Percentiles rank a stretch among this genome's conserved stretches.
Conservation (phyloP, 2,888 invertebrate species). For the Brachyopa scutellaris region DNA sequence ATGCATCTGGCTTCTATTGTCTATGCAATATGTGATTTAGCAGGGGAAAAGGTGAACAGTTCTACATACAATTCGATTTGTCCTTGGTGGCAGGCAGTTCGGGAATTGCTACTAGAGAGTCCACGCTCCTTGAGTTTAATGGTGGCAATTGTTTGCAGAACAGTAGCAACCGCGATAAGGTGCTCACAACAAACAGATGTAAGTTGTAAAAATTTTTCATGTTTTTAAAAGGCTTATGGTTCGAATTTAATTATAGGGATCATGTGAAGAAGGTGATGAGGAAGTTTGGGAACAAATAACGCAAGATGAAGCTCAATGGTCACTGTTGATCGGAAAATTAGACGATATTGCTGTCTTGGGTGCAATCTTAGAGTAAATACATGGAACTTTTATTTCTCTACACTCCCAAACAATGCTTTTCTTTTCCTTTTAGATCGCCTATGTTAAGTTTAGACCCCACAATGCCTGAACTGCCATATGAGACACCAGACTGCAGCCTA, state of each 20-base stretch:
- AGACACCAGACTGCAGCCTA: constrained; percentile 85
- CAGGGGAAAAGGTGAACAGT: constrained; percentile 84
- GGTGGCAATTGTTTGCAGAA: constrained; percentile 91
- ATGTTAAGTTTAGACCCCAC: constrained; percentile 75
- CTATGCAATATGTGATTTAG: constrained; percentile 85
- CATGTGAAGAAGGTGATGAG: constrained; percentile 83
- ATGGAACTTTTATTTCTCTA: too few relatives aligned
- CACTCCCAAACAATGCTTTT: too few relatives aligned
- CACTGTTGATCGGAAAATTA: constrained; percentile 91
- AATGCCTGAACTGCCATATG: constrained; percentile 84
- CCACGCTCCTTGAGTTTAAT: constrained; percentile 90
- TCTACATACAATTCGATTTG: constrained; percentile 87
- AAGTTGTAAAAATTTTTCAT: not conserved
- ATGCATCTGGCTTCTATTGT: constrained; percentile 86
- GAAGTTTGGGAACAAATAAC: constrained; percentile 92
- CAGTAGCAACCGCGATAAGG: constrained; percentile 84
- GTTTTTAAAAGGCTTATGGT: not conserved
- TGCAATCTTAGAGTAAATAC: constrained; percentile 83
- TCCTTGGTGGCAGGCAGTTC: constrained; percentile 91
- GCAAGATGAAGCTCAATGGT: constrained; percentile 93
- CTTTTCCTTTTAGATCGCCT: constrained; percentile 74
- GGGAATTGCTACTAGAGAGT: constrained; percentile 88
- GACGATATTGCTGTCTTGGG: constrained; percentile 93
- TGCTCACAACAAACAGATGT: constrained; percentile 77
- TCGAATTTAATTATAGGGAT: constrained; percentile 73